phyloP scores from a whole-genome alignment of 2,888 invertebrate genomes.

The Pachydiplax longipennis region DNA sequence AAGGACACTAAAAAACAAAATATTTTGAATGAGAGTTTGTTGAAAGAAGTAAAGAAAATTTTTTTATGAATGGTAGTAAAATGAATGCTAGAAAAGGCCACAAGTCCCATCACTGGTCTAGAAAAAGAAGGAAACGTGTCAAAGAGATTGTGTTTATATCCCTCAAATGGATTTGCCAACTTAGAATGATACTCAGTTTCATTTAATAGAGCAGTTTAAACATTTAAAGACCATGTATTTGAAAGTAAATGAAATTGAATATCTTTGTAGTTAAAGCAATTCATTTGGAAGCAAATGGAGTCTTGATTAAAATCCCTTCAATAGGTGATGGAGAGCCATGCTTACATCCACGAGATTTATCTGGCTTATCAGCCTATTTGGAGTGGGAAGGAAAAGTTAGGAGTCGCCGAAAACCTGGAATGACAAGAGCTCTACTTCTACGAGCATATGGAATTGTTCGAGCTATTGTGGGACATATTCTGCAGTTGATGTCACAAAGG shows the following conservation, averaged over 20 bases:
- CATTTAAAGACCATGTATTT: too few species aligned
- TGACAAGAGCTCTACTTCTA: constrained; percentile 72
- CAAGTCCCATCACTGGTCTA: neutral
- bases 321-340: constrained; percentile 21
- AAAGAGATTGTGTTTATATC: too few species aligned
- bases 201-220: too few species aligned
- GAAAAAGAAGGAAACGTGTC: neutral
- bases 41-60: neutral
- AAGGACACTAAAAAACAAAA: too few species aligned
- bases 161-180: too few species aligned
- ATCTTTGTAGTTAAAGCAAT: neutral
- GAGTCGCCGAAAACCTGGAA: constrained; percentile 67
- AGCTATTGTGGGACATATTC: constrained; percentile 82
- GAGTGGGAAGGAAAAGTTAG: constrained; percentile 77
- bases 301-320: neutral
- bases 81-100: too few species aligned
- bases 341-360: constrained; percentile 69
- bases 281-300: neutral
- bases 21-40: too few species aligned
- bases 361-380: constrained; percentile 80
- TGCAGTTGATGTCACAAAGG: constrained; percentile 79
- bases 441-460: constrained; percentile 84
- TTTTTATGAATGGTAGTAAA: neutral
- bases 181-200: too few species aligned
- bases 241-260: too few species aligned